phyloP scores from a whole-genome alignment of 2,797 vertebrate species.

The Rhynchotus rufescens region DNA sequence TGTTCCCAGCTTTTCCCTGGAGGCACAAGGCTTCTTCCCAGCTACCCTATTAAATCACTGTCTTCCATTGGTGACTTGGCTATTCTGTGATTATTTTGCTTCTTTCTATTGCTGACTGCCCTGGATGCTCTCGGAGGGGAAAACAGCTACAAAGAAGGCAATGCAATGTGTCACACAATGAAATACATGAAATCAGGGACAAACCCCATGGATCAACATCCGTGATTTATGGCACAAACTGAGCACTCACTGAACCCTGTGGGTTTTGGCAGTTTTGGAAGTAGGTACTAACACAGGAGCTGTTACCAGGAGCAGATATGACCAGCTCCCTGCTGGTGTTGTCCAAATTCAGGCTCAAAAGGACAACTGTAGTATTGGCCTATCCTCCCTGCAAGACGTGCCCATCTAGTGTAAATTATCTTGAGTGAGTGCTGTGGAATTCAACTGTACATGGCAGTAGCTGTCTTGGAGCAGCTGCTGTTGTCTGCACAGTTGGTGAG shows the following conservation, averaged over 20 bases:
- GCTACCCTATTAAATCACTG: background rate
- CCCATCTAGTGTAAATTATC: background rate
- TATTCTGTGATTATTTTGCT: background rate
- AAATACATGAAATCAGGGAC: background rate
- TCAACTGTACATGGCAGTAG: too few species aligned
- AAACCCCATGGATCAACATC: background rate
- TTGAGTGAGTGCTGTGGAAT: background rate
- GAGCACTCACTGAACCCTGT: background rate
- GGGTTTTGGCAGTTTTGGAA: background rate
- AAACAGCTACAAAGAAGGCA: background rate
- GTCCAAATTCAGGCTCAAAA: background rate
- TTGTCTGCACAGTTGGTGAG: too few species aligned
- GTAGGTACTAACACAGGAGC: background rate
- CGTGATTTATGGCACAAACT: background rate
- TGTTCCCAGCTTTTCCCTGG: background rate
- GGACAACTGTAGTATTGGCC: background rate
- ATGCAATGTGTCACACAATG: background rate
- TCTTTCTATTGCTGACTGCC: background rate
- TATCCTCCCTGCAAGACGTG: background rate
- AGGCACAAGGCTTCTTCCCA: background rate
- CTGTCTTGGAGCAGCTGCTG: too few species aligned
- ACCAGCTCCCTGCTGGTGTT: background rate
- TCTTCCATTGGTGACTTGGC: background rate
- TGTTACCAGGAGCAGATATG: background rate
- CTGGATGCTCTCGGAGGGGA: background rate